Base-by-base conservation (phyloP, 1,140 invertebrate species). In the Aphis craccivora region DNA sequence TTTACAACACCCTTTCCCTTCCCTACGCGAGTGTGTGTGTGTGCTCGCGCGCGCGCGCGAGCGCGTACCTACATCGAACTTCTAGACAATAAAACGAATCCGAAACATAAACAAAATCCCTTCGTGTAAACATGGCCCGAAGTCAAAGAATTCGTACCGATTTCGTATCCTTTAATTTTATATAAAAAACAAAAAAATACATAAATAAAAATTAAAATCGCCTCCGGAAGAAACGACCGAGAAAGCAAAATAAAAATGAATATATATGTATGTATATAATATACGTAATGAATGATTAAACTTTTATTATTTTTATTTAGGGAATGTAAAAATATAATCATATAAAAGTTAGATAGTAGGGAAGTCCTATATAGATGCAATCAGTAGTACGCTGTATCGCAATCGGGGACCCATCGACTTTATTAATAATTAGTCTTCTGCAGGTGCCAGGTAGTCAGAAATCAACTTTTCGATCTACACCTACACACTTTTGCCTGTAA, bases 111-210 rank as follows among this genome's bases (percentile, higher is more conserved):
- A 93, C 91, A 93, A 23, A 55, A 93, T 93, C 81, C 23, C n/a
- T 55, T 93, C 91, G 91, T 55, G 81, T 93, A 93, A 93, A 93
- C 91, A 93, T 93, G 91, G 91, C 43, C 48, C 48, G 48, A 23
- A 93, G 91, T 93, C 91, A 93, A 93, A 93, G 81, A 93, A 84
- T 84, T 84, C 76, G 48, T 86, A 55, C 67, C 89, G 55, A 90
- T 89, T 89, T 53, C 35, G 22, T 40, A 89, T 18, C 88, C 22
- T 89, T 89, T 55, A 55, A 89, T 89, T 89, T 30, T 89, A 89
- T 37, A 14, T 37, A 37, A 51, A 30, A 86, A 4, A 86, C 30
- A 84, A 25, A 40, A 23, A 84, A 25, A 43, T 40, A 86, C 3
- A 51, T 18, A 55, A 25, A 55, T 25, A 18, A 89, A 37, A 55